Base-by-base conservation (phyloP, 2,888 invertebrate species). In the Adela reaumurella region DNA sequence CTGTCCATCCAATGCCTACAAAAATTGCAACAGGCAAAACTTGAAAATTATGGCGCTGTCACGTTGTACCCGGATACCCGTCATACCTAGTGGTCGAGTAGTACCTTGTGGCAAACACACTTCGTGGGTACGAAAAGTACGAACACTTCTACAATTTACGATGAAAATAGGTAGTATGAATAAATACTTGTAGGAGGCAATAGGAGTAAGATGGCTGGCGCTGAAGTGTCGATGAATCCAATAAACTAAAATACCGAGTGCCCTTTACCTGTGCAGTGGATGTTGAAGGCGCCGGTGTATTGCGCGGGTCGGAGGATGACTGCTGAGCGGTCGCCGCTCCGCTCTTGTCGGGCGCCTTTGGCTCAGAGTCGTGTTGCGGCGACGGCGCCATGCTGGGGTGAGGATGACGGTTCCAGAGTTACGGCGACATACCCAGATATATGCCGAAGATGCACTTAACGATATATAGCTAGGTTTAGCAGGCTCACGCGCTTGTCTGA, bases 301-400 rank as follows among this genome's bases (percentile, higher is more conserved):
- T 14, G 8, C 35, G 35, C 11, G 8, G 4, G 35, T 35, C 35
- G 35, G n/a, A 8, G 3, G 35, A 8, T n/a, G n/a, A n/a, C 3
- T 8, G 35, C 35, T 35, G 35, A 14, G 35, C 35, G 11, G 35
- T 14, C 35, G 35, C 67, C 59, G 69, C 64, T 56, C 64, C 64
- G 71, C 68, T 72, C 84, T 87, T 87, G 74, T 88, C 87, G 61
- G 87, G 87, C 65, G 87, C 86, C 78, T 88, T 87, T 56, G 87
- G 86, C 81, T 87, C 85, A 79, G 83, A 85, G 78, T 86, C 86
- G 79, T 87, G 84, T 74, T 87, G 86, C 74, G 88, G 88, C 74
- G 86, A 85, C 81, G 88, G 87, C 83, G 87, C 87, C 88, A 88
- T 88, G 81, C 85, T 85, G 81, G 73, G 74, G 74, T 35, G 35